Conservation (phyloP, 2,888 invertebrate genomes). For the Troglohyphantes excavatus region DNA sequence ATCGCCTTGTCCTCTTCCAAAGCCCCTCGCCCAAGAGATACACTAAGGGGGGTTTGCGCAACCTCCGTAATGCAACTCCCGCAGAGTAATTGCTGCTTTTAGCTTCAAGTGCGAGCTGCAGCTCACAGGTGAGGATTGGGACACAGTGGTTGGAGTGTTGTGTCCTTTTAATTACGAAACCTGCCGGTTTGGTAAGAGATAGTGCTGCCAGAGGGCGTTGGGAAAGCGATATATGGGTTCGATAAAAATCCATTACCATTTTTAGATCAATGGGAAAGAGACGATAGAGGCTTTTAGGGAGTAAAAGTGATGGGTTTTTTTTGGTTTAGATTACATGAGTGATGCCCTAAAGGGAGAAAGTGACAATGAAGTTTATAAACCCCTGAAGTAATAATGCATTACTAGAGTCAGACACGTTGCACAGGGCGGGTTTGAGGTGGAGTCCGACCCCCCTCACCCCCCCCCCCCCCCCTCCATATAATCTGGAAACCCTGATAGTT, state of each 20-base stretch:
- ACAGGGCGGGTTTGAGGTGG: too few relatives aligned
- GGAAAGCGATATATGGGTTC: background rate
- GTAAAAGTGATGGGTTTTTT: background rate
- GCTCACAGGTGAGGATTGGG: conserved; percentile 16
- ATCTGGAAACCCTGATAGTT: too few relatives aligned
- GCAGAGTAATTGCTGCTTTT: conserved; percentile 49
- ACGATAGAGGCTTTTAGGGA: background rate
- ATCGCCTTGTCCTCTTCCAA: background rate
- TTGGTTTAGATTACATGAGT: too few relatives aligned
- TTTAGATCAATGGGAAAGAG: background rate
- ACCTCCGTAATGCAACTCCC: conserved; percentile 11
- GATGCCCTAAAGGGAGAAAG: too few relatives aligned
- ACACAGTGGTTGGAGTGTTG: conserved; percentile 8
- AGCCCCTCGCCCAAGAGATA: background rate
- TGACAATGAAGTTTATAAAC: too few relatives aligned
- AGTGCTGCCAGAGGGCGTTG: background rate
- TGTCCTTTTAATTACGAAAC: conserved; percentile 9
- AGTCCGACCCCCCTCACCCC: too few relatives aligned
- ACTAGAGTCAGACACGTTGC: too few relatives aligned
- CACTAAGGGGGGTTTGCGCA: background rate
- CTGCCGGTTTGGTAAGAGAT: background rate
- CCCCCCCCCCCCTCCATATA: too few relatives aligned
- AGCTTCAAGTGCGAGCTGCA: background rate
- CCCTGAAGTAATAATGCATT: too few relatives aligned
- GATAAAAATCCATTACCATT: background rate